These are phyloP conservation scores for Clivina fossor DNA, from an alignment of 2,888 invertebrate species.

Conservation along the genomic window DNA sequence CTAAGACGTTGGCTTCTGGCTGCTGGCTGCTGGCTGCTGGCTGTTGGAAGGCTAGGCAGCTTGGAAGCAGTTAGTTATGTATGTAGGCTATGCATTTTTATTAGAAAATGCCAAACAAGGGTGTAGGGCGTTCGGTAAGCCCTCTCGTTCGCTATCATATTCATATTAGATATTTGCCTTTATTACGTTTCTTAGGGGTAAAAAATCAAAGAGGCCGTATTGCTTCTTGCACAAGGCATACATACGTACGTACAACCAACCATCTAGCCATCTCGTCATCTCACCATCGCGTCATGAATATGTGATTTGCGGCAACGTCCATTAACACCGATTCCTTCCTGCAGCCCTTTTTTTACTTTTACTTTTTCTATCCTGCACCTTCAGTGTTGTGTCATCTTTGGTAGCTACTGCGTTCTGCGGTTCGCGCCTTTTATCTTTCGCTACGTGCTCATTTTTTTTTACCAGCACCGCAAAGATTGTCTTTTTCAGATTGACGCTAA, in stretches of 20 bases:
- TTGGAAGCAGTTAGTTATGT: constrained; percentile 33
- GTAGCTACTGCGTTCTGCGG: too few species aligned
- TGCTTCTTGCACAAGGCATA: constrained; percentile 42
- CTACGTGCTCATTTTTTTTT: too few species aligned
- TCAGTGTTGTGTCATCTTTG: too few species aligned
- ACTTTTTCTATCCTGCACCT: neutral
- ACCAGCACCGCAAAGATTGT: too few species aligned
- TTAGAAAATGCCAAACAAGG: constrained; percentile 46
- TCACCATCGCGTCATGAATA: constrained; percentile 22
- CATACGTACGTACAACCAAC: too few species aligned
- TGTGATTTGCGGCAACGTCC: constrained; percentile 26
- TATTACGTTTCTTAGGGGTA: constrained; percentile 47
- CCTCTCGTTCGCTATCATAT: constrained; percentile 50
- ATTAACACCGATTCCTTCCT: constrained; percentile 14
- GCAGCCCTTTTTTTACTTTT: too few species aligned
- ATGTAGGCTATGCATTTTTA: constrained; percentile 53
- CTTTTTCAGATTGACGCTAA: too few species aligned
- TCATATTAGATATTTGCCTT: constrained; percentile 47
- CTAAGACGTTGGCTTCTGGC: too few species aligned
- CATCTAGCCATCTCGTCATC: neutral
- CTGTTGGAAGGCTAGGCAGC: too few species aligned
- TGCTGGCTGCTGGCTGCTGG: too few species aligned
- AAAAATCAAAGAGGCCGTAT: constrained; percentile 53
- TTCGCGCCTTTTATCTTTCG: too few species aligned
- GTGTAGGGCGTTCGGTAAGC: constrained; percentile 6